Evolutionary conservation across 2,888 invertebrate species (phyloP).

Genomic region (Thera obeliscata): DNA sequence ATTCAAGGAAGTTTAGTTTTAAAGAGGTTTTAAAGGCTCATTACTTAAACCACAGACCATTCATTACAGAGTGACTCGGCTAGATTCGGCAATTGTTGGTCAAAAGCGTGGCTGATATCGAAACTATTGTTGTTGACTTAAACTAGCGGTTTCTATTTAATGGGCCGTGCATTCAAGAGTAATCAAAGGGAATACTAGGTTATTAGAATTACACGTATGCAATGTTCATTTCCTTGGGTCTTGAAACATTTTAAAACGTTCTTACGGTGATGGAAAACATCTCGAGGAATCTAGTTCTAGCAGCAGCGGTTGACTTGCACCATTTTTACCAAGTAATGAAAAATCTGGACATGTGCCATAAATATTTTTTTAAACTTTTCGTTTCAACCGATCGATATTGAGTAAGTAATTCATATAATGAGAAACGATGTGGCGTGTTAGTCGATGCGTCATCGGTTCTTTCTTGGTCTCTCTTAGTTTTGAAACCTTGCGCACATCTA

Average conservation of each 20-base stretch:
- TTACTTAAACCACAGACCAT: slow-evolving; percentile 45
- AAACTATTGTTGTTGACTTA: slow-evolving; percentile 41
- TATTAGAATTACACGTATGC: neutral
- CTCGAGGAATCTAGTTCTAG: neutral
- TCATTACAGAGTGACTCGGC: slow-evolving; percentile 56
- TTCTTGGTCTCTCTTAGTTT: no score
- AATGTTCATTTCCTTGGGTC: neutral
- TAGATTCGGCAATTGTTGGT: slow-evolving; percentile 49
- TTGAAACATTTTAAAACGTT: neutral
- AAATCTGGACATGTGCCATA: no score
- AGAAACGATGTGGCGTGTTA: no score
- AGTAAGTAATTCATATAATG: no score
- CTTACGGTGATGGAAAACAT: neutral
- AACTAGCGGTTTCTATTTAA: slow-evolving; percentile 33
- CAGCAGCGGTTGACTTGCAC: no score
- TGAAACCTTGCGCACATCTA: no score
- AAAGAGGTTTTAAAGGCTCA: slow-evolving; percentile 28
- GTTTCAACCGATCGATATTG: neutral
- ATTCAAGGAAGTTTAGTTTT: slow-evolving; percentile 34
- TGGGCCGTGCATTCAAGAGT: slow-evolving; percentile 1
- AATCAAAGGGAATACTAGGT: neutral
- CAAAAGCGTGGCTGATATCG: slow-evolving; percentile 40
- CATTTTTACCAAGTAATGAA: no score
- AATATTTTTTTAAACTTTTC: no score
- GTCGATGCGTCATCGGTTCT: no score